Evolutionary conservation across 2,113 vertebrate genomes (phyloP).

Genomic region (Entomyzon cyanotis): DNA sequence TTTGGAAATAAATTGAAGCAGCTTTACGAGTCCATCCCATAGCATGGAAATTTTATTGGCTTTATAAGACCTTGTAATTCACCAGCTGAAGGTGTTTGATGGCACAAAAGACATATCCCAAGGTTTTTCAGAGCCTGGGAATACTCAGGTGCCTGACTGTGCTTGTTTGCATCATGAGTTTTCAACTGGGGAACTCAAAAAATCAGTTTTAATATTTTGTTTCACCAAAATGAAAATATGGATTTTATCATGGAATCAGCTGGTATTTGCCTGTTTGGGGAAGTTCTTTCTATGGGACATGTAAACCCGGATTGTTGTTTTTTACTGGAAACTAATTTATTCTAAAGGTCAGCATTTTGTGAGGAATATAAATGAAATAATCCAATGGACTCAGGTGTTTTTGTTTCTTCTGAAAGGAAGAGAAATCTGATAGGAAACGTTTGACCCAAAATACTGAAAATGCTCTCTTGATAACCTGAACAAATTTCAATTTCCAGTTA

Average conservation of each 20-base stretch:
- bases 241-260: neutral
- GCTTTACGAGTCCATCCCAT: neutral
- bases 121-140: neutral
- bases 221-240: neutral
- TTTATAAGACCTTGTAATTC: neutral
- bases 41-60: neutral
- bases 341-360: conserved; percentile 8
- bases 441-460: neutral
- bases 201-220: neutral
- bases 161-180: neutral
- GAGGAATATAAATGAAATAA: neutral
- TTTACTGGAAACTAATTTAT: neutral
- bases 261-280: neutral
- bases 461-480: neutral
- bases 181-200: neutral
- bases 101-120: neutral
- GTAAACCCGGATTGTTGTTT: neutral
- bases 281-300: neutral
- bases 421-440: neutral
- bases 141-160: neutral
- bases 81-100: neutral
- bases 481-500: neutral
- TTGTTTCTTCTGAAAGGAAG: neutral
- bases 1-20: neutral
- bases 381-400: neutral